Conservation (phyloP, 2,113 vertebrate genomes). For the Saccopteryx leptura region DNA sequence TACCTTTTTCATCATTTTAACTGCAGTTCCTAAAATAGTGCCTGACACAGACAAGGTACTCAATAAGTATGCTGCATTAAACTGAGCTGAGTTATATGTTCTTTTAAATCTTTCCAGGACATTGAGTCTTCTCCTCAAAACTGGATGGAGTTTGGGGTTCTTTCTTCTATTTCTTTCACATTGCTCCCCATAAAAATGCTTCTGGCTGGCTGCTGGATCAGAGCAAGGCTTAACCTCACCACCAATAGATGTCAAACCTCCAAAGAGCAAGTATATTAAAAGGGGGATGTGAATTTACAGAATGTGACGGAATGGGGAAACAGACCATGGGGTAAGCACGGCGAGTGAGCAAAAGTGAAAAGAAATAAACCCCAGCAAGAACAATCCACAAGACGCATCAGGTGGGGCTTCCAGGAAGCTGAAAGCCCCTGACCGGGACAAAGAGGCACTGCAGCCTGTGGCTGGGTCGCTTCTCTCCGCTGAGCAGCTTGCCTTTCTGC, state of each 20-base stretch:
- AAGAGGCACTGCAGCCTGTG: neutral
- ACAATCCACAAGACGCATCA: neutral
- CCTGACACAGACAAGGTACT: neutral
- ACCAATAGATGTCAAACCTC: neutral
- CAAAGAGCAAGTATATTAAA: neutral
- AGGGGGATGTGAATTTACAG: neutral
- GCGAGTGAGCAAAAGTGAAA: neutral
- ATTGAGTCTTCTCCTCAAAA: neutral
- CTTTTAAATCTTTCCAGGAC: neutral
- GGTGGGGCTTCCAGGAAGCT: no score
- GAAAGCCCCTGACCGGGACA: neutral
- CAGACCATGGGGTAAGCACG: neutral
- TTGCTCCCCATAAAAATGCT: neutral
- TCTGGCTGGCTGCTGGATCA: neutral
- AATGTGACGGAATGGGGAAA: neutral
- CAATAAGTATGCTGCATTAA: neutral
- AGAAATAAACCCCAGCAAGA: neutral
- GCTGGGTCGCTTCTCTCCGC: neutral
- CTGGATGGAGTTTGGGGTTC: neutral
- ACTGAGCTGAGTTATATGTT: neutral
- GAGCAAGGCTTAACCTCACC: neutral
- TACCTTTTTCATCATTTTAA: neutral
- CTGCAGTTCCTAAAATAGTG: neutral
- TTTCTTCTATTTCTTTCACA: neutral
- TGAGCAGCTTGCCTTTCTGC: neutral